Base-by-base conservation (phyloP, 1,140 invertebrate species). In the Macrocentrus cingulum region DNA sequence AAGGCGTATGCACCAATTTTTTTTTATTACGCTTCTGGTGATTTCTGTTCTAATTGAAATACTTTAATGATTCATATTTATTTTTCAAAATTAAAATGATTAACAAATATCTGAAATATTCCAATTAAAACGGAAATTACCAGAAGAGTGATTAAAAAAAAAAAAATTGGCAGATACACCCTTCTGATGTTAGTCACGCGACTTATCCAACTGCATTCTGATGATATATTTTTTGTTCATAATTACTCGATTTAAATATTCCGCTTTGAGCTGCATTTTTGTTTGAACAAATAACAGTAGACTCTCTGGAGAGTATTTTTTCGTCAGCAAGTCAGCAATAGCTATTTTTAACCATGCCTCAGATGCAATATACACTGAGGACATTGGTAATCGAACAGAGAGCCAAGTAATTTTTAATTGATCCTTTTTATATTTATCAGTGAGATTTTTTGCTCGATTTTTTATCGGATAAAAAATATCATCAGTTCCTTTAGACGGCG, bases 161-260 rank as follows among this genome's bases (percentile, higher is more conserved):
- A n/a, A n/a, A n/a, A n/a, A n/a, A n/a, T n/a, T n/a, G n/a, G n/a
- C n/a, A n/a, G n/a, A n/a, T n/a, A n/a, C n/a, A n/a, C n/a, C n/a
- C n/a, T n/a, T n/a, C n/a, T n/a, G n/a, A n/a, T n/a, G n/a, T n/a
- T n/a, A n/a, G n/a, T n/a, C n/a, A n/a, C n/a, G n/a, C n/a, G n/a
- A n/a, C n/a, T n/a, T n/a, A n/a, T n/a, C n/a, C n/a, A n/a, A n/a
- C n/a, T n/a, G n/a, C n/a, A n/a, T n/a, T n/a, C n/a, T n/a, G n/a
- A n/a, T n/a, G n/a, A n/a, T n/a, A n/a, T n/a, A n/a, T n/a, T 13
- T 20, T 29, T 46, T 2, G 51, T 49, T 42, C 61, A 5, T 54
- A 71, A 81, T 80, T 68, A 91, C 89, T 65, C 89, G 83, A 65
- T 94, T 97, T 13, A 95, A 81, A 75, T 91, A 95, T 68, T 95